A percentile compares a stretch with the other conserved stretches of the same genome.
Conservation (phyloP, 92 coral and sea anemone genomes). For the Paragorgia papillata region DNA sequence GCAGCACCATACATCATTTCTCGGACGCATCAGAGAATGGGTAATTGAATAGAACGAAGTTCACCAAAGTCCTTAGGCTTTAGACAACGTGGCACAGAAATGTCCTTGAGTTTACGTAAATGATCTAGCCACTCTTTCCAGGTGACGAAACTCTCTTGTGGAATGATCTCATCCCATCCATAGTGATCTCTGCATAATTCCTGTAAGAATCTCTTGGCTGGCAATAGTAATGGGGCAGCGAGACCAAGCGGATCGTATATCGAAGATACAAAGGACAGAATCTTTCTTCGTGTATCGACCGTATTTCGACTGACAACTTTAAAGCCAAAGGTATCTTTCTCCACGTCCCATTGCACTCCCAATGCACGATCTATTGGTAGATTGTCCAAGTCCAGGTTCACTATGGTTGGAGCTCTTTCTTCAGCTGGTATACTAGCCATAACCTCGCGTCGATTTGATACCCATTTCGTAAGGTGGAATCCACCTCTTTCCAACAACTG, state of each 20-base stretch:
- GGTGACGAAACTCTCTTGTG: slow-evolving; percentile 8
- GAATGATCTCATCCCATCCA: slow-evolving; percentile 53
- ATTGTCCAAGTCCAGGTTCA: too few relatives aligned
- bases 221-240: slow-evolving; percentile 45
- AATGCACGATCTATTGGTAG: slow-evolving; percentile 30
- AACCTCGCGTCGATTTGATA: neutral
- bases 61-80: slow-evolving; percentile 30
- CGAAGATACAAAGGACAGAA: slow-evolving; percentile 39
- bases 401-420: too few relatives aligned
- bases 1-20: slow-evolving; percentile 55
- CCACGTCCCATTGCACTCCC: slow-evolving; percentile 29
- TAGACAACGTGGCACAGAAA: too few relatives aligned
- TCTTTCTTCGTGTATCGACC: slow-evolving; percentile 31
- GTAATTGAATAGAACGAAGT: slow-evolving; percentile 36
- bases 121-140: slow-evolving; percentile 49
- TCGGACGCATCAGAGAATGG: slow-evolving; percentile 55
- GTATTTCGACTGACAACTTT: neutral
- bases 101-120: slow-evolving; percentile 35
- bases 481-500: slow-evolving; percentile 39
- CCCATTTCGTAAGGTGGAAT: slow-evolving; percentile 36
- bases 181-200: slow-evolving; percentile 17
- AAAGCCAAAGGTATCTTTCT: slow-evolving; percentile 11
- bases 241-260: too few relatives aligned
- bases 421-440: too few relatives aligned
- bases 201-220: too few relatives aligned